A percentile compares a stretch with the other conserved stretches of the same genome.
phyloP scores from a whole-genome alignment of 2,113 vertebrate species.

The Ascaphus truei region DNA sequence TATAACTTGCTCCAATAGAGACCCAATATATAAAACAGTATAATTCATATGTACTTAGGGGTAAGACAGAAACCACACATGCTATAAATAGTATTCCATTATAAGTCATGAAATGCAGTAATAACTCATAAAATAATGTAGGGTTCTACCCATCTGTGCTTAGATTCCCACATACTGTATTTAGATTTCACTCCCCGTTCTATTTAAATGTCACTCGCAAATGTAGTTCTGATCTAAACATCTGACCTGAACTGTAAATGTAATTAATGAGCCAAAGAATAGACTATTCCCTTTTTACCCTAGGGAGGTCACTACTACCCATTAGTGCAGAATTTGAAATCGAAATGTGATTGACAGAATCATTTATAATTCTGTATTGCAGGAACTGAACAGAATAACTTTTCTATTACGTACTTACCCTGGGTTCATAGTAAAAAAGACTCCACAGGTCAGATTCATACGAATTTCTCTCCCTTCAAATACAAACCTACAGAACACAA shows the following conservation, averaged over 20 bases:
- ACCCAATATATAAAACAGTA: background rate
- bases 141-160: background rate
- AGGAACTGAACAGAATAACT: background rate
- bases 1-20: too few relatives aligned
- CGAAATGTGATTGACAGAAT: conserved; percentile 3
- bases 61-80: background rate
- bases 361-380: background rate
- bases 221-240: background rate
- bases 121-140: background rate
- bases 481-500: conserved; percentile 51
- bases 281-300: background rate
- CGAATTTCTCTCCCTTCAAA: conserved; percentile 59
- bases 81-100: background rate
- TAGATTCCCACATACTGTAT: background rate
- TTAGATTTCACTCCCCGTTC: background rate
- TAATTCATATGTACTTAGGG: background rate
- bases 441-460: conserved; percentile 54
- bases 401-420: conserved; percentile 43
- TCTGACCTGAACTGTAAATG: background rate
- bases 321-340: background rate
- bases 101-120: background rate
- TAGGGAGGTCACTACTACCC: background rate
- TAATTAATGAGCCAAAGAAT: background rate
- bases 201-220: background rate
- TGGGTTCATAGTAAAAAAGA: conserved; percentile 61